These are phyloP conservation scores for Eulemur macaco DNA, from an alignment of 2,113 vertebrate species.

Conservation along the genomic window DNA sequence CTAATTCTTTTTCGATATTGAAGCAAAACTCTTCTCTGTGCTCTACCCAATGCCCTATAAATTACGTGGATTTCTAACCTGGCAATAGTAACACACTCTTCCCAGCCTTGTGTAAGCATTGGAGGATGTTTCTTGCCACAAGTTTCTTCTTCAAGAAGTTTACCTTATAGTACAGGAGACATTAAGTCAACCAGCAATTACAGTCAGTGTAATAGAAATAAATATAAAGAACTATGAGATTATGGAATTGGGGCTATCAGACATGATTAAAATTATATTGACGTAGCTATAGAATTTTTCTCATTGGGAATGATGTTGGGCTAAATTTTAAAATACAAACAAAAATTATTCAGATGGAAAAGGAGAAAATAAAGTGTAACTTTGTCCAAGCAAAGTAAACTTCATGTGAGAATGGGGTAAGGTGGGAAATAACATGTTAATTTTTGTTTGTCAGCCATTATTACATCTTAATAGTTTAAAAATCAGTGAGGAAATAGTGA, in stretches of 20 bases:
- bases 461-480: slow-evolving; percentile 17
- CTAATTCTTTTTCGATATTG: no score
- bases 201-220: not conserved
- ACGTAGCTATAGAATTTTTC: not conserved
- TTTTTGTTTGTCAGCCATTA: not conserved
- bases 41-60: no score
- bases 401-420: not conserved
- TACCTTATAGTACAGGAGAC: not conserved
- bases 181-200: not conserved
- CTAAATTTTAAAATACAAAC: not conserved
- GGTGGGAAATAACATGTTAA: not conserved
- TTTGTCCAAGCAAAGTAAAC: not conserved
- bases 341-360: not conserved
- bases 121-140: not conserved
- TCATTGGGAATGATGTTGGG: not conserved
- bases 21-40: no score
- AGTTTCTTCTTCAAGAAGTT: not conserved
- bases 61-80: no score
- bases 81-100: no score
- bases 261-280: not conserved
- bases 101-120: no score
- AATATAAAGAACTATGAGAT: not conserved
- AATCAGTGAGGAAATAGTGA: not conserved
- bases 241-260: not conserved
- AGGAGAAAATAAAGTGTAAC: not conserved